Base-by-base conservation (phyloP, 1,140 invertebrate species). In the Drosophila saltans region DNA sequence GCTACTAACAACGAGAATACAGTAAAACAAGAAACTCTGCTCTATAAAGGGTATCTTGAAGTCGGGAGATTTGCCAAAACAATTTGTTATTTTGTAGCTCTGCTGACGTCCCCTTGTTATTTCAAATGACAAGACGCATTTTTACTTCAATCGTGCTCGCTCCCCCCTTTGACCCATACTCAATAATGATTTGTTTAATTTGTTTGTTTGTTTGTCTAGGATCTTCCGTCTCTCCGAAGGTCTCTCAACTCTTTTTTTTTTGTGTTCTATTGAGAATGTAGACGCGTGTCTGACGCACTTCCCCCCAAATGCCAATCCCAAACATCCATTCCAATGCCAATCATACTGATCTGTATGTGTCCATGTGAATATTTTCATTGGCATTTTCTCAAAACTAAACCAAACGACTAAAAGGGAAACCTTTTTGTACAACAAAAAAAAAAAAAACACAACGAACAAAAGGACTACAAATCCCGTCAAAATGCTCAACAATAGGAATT, bases 331-430 rank as follows among this genome's bases (percentile, higher is more conserved):
- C 36, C 28, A 3, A 59, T 5, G 11, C 24, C 16, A 16, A 8
- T 28, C 16, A 11, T 24, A 6, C 24, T 45, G 36, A 24, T 16
- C 16, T 55, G 24, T 4, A 30, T 30, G 41, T 10, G 41, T 10
- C 41, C 66, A 65, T 86, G 79, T 70, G 86, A 91, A 82, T 91
- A 80, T 81, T 90, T 90, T 90, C 61, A 74, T 76, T 72, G 66
- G 41, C 36, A 28, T 65, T 90, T 85, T 90, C 81, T 66, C 86
- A 86, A 75, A 69, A 69, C 43, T 10, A 40, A 62, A 52, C 52
- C 41, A 48, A 9, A 24, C 2, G 36, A 7, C 39, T n/a, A 36
- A n/a, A 21, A 48, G 9, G 9, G 24, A 16, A 60, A n/a, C 43
- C 33, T 81, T 85, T 80, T 78, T 74, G 16, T 88, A 88, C 77